Base-by-base conservation (phyloP, 1,140 invertebrate genomes). In the Euwallacea fornicatus region DNA sequence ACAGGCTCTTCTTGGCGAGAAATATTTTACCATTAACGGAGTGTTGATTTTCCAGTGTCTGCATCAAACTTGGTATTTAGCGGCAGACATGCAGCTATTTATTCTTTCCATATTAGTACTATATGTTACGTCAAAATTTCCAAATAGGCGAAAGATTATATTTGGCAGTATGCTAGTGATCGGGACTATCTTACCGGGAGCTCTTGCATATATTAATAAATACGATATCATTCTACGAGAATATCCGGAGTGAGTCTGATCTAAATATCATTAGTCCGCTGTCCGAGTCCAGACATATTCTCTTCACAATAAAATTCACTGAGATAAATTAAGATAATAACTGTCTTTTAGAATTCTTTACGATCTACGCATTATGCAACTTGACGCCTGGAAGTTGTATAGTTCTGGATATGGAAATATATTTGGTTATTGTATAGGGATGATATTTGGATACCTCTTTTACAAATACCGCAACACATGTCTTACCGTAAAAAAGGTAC, bases 51-150 rank as follows among this genome's bases (percentile, higher is more conserved):
- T 79, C 60, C 63, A 80, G 80, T 83, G 83, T 74, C 69, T 83
- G 33, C 74, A 69, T 8, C 81, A 83, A 69, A 77, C 80, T 11
- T 84, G 83, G 83, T 83, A 83, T 72, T 69, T 83, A 11, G 77
- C 81, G 21, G 77, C 79, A 2, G 83, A 83, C 69, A 83, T 82
- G 75, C 83, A 83, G 58, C 73, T 82, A 41, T 82, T 78, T 68
- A 72, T 77, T 55, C 43, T 82, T 7, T 77, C 79, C 9, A 77
- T 83, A 56, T 43, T 83, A 0, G 74, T 83, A 21, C 43, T 78
- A 11, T 58, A 44, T 13, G 13, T 76, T 8, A 64, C 74, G 15
- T 69, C 33, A 21, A 74, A 74, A 55, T 69, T 61, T 64, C 66
- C 72, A n/a, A 63, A 53, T 3, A 56, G 65, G 21, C 42, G 64